Conservation (phyloP, 2,113 vertebrate genomes). For the Engystomops pustulosus region DNA sequence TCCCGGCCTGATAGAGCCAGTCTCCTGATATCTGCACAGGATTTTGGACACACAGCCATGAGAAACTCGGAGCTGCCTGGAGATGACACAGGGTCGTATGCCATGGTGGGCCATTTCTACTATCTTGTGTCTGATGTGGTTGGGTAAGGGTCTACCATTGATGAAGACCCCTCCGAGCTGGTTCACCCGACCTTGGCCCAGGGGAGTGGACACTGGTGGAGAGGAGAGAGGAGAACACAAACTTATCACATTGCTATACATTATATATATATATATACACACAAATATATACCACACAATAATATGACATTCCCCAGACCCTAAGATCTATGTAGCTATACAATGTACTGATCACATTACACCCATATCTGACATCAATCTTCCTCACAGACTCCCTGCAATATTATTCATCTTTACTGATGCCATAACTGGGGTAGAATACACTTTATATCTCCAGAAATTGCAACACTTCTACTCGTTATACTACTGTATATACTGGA, state of each 20-base stretch:
- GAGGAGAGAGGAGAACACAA: neutral
- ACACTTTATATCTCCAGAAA: no score
- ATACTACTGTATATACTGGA: no score
- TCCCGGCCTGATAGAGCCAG: constrained; percentile 94
- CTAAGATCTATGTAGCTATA: no score
- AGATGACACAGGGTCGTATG: constrained; percentile 97
- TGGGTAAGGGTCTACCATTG: constrained; percentile 94
- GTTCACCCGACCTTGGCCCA: constrained; percentile 97
- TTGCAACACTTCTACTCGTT: no score
- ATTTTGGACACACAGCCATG: constrained; percentile 99
- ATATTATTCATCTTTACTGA: no score
- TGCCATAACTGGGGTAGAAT: no score
- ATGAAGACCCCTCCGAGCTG: constrained; percentile 99
- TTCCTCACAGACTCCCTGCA: no score
- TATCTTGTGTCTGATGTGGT: constrained; percentile 98
- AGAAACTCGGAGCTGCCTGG: constrained; percentile 92
- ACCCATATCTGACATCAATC: no score
- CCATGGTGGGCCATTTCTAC: constrained; percentile 99
- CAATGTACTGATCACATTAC: no score
- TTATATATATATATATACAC: neutral
- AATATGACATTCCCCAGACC: no score
- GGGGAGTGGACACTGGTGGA: constrained; percentile 91
- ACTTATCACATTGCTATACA: neutral
- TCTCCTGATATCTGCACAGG: constrained; percentile 97
- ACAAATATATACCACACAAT: no score